Base-by-base conservation (phyloP, 2,797 vertebrate genomes). In the Amphiprion clarkii region DNA sequence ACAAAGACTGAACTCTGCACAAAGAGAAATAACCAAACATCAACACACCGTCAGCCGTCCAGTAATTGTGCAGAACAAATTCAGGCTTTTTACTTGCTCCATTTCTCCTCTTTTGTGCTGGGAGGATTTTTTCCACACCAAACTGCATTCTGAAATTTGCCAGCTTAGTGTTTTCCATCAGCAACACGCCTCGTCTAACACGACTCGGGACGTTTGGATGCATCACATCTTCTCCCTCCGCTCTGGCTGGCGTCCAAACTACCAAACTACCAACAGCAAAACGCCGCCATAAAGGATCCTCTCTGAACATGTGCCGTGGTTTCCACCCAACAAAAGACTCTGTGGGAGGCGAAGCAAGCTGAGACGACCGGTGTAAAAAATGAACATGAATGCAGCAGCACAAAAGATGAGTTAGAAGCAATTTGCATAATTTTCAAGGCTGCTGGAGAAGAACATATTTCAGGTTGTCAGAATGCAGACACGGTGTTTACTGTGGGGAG, bases 331-430 rank as follows among this genome's bases (percentile, higher is more conserved):
- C 74, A 78, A 74, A 74, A 68, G 57, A 31, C 56, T 72, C 64
- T 1, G 75, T 54, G 46, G 75, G 77, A 72, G 67, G 75, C 21
- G 11, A 71, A 49, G 6, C 71, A 66, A 42, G 36, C 63, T 71
- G 63, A 27, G 70, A 78, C 58, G 52, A 49, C 21, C 66, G 0
- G 16, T 33, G 62, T 36, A 17, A 46, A 49, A 66, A 66, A 68
- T 23, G 33, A 63, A 64, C 46, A 21, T 2, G 0, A 23, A 52
- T 14, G 27, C 8, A 14, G 58, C 42, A 36, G 57, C 16, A 78
- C 63, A 66, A 71, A 75, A 42, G 44, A 75, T 17, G 55, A 74
- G 42, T 64, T 66, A 60, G 74, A 77, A 56, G 49, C 53, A 54
- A 51, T 58, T 54, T 70, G 66, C 54, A 70, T 70, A 55, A 62